These are phyloP conservation scores for Helicoverpa assulta DNA, from an alignment of 2,888 invertebrate species.

Conservation along the genomic window DNA sequence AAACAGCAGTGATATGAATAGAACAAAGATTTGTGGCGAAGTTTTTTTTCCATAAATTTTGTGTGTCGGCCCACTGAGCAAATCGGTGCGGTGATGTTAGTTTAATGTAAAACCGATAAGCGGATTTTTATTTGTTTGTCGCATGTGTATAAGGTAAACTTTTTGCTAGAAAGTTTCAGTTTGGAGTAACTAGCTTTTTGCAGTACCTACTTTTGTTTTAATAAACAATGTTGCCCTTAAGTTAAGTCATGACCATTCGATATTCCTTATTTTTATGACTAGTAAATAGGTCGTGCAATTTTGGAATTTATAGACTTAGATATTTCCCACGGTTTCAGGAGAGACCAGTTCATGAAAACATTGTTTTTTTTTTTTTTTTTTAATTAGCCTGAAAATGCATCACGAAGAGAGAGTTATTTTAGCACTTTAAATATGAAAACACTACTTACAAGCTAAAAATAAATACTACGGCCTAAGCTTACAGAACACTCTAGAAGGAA, in stretches of 20 bases:
- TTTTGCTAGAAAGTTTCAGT: conserved; percentile 5
- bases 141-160: conserved; percentile 6
- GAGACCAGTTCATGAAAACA: too few relatives aligned
- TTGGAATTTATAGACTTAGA: too few relatives aligned
- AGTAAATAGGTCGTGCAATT: too few relatives aligned
- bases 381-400: too few relatives aligned
- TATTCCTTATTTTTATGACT: too few relatives aligned
- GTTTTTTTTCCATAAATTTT: conserved; percentile 3
- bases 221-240: background rate
- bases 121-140: conserved; percentile 40
- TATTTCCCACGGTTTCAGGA: too few relatives aligned
- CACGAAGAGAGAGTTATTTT: too few relatives aligned
- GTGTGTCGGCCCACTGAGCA: conserved; percentile 7
- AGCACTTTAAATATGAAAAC: too few relatives aligned
- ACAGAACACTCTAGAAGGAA: background rate
- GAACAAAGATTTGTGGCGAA: conserved; percentile 1
- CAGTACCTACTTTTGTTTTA: too few relatives aligned
- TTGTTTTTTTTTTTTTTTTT: too few relatives aligned
- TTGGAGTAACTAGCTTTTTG: background rate
- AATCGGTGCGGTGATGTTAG: conserved; percentile 36
- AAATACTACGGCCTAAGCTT: background rate
- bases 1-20: background rate
- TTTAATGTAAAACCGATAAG: conserved; percentile 51
- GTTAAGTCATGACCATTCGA: too few relatives aligned
- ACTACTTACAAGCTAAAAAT: background rate